Conservation (phyloP, 1,140 invertebrate species). For the Neoseiulus cucumeris region DNA sequence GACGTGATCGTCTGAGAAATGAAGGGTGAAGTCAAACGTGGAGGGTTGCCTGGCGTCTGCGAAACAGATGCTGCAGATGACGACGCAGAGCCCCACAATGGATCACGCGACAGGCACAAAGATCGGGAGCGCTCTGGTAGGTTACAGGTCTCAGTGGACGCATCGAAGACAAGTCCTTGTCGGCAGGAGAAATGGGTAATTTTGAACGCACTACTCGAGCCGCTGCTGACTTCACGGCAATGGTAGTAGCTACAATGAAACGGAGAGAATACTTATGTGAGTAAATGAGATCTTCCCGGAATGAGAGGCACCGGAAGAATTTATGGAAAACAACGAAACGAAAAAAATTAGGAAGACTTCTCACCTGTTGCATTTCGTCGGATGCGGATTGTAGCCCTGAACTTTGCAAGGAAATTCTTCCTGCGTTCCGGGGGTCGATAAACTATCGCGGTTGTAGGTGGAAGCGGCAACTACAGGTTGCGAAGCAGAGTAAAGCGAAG, state of each 20-base stretch:
- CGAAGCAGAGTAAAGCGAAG: background rate
- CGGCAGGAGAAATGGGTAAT: constrained; percentile 5
- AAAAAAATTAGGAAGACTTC: too few relatives aligned
- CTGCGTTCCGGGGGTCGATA: background rate
- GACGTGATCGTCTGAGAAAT: background rate
- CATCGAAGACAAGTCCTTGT: constrained; percentile 34
- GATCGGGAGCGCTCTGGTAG: background rate
- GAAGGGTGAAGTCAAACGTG: too few relatives aligned
- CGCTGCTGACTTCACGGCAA: background rate
- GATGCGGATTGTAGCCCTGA: background rate
- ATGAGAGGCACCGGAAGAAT: too few relatives aligned
- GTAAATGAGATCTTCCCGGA: too few relatives aligned
- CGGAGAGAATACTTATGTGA: too few relatives aligned
- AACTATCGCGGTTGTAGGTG: background rate
- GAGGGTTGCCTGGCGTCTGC: too few relatives aligned
- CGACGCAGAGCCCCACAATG: background rate
- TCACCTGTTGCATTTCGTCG: background rate
- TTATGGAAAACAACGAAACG: too few relatives aligned
- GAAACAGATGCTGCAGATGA: too few relatives aligned
- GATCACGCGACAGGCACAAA: background rate
- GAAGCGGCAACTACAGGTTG: constrained; percentile 39
- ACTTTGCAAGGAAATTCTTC: background rate
- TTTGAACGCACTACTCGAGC: background rate
- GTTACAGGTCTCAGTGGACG: constrained; percentile 35
- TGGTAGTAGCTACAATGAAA: background rate